Evolutionary conservation across 2,113 vertebrate genomes (phyloP).

Genomic region (cattle (Bos taurus)): DNA sequence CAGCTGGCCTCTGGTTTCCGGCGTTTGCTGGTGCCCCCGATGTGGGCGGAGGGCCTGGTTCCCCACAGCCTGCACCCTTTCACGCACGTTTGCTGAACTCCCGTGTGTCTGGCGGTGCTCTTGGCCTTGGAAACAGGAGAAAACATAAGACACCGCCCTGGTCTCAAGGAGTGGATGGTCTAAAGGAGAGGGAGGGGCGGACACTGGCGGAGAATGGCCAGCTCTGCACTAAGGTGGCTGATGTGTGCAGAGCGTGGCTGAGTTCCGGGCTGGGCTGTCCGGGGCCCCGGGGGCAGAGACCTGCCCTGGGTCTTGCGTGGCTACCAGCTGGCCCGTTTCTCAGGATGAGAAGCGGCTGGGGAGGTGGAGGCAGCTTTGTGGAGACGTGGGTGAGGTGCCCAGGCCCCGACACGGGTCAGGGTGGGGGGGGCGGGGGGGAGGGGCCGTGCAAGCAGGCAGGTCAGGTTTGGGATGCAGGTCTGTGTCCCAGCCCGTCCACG

Average conservation of each 20-base stretch:
- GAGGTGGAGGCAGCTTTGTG: neutral
- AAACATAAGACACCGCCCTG: neutral
- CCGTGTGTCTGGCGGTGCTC: rapidly evolving
- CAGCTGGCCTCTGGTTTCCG: rapidly evolving
- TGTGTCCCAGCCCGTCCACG: rapidly evolving
- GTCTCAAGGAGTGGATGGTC: neutral
- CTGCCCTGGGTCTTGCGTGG: neutral
- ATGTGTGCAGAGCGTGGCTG: neutral
- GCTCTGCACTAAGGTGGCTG: neutral
- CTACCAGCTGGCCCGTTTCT: neutral
- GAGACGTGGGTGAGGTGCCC: neutral
- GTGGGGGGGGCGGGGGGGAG: rapidly evolving
- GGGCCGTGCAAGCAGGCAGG: neutral
- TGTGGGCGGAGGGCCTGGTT: rapidly evolving
- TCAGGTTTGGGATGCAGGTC: neutral
- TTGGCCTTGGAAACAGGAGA: neutral
- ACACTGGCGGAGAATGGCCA: rapidly evolving
- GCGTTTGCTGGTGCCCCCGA: rapidly evolving
- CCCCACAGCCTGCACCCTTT: rapidly evolving
- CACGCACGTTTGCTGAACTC: rapidly evolving
- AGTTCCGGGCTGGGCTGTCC: rapidly evolving
- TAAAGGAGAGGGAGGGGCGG: neutral
- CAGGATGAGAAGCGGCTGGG: neutral
- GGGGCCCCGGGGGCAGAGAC: neutral
- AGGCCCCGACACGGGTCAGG: rapidly evolving